phyloP scores from a whole-genome alignment of 2,888 invertebrate genomes.

The Eristalinus sepulchralis region DNA sequence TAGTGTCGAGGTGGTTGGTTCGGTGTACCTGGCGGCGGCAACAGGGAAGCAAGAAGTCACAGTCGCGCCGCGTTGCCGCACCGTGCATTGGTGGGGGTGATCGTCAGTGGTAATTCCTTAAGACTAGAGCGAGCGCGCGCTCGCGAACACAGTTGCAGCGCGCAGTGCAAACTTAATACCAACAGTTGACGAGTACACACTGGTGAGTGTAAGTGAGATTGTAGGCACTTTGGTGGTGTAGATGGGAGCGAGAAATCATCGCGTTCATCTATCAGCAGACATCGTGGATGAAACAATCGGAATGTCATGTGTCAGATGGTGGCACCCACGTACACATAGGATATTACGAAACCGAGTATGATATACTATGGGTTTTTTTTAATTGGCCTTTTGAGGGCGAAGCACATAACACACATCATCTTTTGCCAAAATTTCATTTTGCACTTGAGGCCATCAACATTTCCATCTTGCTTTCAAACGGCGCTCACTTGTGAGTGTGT shows the following conservation, averaged over 20 bases:
- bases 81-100: slow-evolving; percentile 44
- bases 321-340: slow-evolving; percentile 38
- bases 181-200: slow-evolving; percentile 16
- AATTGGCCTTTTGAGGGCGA: slow-evolving; percentile 19
- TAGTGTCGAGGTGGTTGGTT: slow-evolving; percentile 50
- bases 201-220: slow-evolving; percentile 21
- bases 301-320: slow-evolving; percentile 36
- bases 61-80: background rate
- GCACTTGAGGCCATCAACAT: slow-evolving; percentile 25
- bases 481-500: background rate
- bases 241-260: slow-evolving; percentile 56
- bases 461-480: background rate
- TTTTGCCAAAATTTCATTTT: slow-evolving; percentile 6
- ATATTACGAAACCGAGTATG: slow-evolving; percentile 43
- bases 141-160: slow-evolving; percentile 34
- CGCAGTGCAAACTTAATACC: slow-evolving; percentile 38
- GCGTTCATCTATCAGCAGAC: slow-evolving; percentile 34
- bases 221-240: slow-evolving; percentile 25
- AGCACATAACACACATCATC: slow-evolving; percentile 8
- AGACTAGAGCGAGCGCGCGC: background rate
- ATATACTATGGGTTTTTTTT: slow-evolving; percentile 14
- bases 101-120: slow-evolving; percentile 52
- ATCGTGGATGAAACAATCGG: slow-evolving; percentile 57
- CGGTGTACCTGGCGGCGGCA: slow-evolving; percentile 28
- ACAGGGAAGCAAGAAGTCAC: slow-evolving; percentile 51